phyloP scores from a whole-genome alignment of 2,113 vertebrate genomes.

The Otocyon megalotis region DNA sequence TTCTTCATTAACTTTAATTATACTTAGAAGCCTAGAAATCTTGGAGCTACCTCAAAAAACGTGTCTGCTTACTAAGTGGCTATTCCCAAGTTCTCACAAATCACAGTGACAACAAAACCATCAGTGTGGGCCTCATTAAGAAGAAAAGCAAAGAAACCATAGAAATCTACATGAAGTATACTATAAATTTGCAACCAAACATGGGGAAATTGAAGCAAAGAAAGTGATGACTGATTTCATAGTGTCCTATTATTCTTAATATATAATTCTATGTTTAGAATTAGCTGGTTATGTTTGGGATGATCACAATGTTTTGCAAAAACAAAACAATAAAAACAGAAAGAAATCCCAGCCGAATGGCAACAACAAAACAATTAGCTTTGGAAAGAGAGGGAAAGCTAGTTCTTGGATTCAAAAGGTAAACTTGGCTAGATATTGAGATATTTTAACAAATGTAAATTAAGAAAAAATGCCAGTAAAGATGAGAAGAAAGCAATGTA shows the following conservation, averaged over 20 bases:
- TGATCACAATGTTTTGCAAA: background rate
- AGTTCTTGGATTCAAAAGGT: background rate
- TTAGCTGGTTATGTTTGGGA: background rate
- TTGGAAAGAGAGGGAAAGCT: background rate
- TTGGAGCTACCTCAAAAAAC: slow-evolving; percentile 30
- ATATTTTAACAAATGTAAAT: background rate
- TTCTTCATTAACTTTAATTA: slow-evolving; percentile 73
- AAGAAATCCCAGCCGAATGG: background rate
- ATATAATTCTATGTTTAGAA: background rate
- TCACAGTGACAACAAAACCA: slow-evolving; percentile 4
- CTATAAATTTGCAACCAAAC: background rate
- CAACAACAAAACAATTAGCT: background rate
- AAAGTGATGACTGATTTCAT: background rate
- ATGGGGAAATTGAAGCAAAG: background rate
- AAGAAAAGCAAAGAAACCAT: background rate
- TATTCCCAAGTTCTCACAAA: slow-evolving; percentile 58
- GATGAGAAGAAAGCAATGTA: background rate
- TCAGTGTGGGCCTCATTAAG: background rate
- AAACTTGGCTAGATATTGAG: background rate
- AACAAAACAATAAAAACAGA: background rate
- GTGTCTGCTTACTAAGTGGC: background rate
- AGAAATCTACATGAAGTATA: background rate
- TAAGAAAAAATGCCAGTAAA: background rate
- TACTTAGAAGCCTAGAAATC: slow-evolving; percentile 37
- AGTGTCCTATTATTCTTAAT: background rate